Evolutionary conservation across 2,797 vertebrate species (phyloP).

Genomic region (Dermochelys coriacea): DNA sequence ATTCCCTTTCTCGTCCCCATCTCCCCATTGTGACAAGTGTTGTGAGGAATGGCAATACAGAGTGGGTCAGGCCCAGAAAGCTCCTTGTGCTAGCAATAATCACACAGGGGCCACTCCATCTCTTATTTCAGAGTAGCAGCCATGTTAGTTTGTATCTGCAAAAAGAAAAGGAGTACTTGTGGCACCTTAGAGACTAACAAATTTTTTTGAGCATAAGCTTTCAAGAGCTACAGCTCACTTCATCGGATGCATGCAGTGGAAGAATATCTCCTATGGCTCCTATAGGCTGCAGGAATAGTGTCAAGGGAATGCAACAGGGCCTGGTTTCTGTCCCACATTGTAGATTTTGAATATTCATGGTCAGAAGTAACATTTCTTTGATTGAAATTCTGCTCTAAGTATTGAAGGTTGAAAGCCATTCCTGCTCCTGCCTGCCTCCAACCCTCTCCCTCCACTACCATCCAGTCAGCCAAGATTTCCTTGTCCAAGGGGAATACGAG

Average conservation of each 20-base stretch:
- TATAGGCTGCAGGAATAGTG: not conserved
- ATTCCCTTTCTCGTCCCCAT: not conserved
- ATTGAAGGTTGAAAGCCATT: not conserved
- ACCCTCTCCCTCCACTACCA: not conserved
- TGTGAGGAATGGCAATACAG: fast-evolving
- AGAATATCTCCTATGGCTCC: not conserved
- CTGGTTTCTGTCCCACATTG: not conserved
- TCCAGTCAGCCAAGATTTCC: fast-evolving
- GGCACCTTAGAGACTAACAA: too few species aligned
- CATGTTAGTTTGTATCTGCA: too few species aligned
- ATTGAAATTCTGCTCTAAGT: not conserved
- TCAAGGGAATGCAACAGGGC: fast-evolving
- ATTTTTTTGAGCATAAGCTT: too few species aligned
- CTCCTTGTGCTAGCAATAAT: not conserved
- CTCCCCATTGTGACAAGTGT: fast-evolving
- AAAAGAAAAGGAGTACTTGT: too few species aligned
- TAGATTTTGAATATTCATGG: not conserved
- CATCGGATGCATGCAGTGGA: too few species aligned
- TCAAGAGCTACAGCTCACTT: too few species aligned
- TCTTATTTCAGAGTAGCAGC: not conserved
- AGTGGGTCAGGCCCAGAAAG: not conserved
- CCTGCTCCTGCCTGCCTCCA: not conserved
- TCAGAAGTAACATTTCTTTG: not conserved
- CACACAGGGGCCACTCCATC: not conserved
- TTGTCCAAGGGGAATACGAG: not conserved